Evolutionary conservation across 2,888 invertebrate species (phyloP), one percentile per base, ranked within the genome.

Genomic region (Dryadula phaetusa): DNA sequence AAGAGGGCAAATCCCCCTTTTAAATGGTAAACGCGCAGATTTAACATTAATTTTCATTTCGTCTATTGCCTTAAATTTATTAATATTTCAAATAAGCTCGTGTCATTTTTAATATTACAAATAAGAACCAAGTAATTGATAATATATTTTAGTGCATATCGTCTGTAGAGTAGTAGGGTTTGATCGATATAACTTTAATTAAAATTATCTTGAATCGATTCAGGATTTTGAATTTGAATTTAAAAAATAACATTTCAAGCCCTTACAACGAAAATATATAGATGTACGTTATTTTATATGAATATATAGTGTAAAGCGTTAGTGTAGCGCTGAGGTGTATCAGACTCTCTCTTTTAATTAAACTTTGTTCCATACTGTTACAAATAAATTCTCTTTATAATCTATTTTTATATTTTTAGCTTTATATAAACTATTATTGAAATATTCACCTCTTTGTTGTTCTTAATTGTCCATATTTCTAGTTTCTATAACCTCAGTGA

Each of bases 41-140:
- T 73, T 81, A 80, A 80, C 79, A 80, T 79, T 77, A 73, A 72
- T 72, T 61, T 67, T 67, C 49, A 79, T 72, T 72, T 77, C 67
- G 76, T 82, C 77, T 82, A 84, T 86, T 88, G 87, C 88, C 87
- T 89, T 89, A 85, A 78, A 82, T 84, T 84, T 82, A 76, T 79
- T 77, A 75, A 80, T 74, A 78, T 81, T 82, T 85, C 77, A 81
- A 81, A 81, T 81, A 56, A 56, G 56, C 58, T 73, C 62, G 54
- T 69, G 70, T 70, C 67, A 73, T 74, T 76, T 74, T 77, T 76
- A 78, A 76, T 76, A 78, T 80, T 78, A 78, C 76, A 71, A 70
- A 76, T 81, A 80, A 77, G 77, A 75, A 72, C 74, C 76, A 74
- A 74, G 73, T 74, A 78, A 63, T 47, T 65, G 56, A 70, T 70